Conservation (phyloP, 2,888 invertebrate species). For the Balanococcus diminutus region DNA sequence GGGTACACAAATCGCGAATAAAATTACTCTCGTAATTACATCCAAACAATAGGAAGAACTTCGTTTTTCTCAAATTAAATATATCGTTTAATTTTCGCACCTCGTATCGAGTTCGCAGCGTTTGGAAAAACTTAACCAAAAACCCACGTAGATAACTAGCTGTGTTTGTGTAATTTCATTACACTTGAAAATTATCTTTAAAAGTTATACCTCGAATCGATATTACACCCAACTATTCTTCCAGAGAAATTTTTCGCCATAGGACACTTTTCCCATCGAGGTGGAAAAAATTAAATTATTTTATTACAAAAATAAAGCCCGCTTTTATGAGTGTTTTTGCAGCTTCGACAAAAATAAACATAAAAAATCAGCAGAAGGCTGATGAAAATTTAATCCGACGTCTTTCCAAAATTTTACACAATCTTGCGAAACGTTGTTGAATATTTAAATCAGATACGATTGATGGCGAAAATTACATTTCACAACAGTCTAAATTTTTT, state of each 20-base stretch:
- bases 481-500: background rate
- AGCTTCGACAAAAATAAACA: background rate
- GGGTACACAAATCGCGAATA: background rate
- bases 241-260: background rate
- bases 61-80: background rate
- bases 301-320: background rate
- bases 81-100: slow-evolving; percentile 27
- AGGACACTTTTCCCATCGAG: background rate
- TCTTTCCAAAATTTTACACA: background rate
- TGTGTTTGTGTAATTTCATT: background rate
- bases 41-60: background rate
- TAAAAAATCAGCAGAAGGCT: background rate
- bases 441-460: background rate
- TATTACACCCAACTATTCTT: background rate
- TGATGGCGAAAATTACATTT: slow-evolving; percentile 16
- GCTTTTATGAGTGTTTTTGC: background rate
- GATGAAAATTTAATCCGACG: slow-evolving; percentile 28
- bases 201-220: slow-evolving; percentile 3
- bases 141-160: background rate
- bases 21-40: background rate
- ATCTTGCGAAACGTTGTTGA: background rate
- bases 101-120: background rate
- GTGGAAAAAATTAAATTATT: slow-evolving; percentile 13
- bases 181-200: slow-evolving; percentile 11
- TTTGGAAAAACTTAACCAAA: background rate